Percentiles rank a stretch among this genome's conserved stretches.
Conservation (phyloP, 1,140 invertebrate species). For the Rhyzopertha dominica region DNA sequence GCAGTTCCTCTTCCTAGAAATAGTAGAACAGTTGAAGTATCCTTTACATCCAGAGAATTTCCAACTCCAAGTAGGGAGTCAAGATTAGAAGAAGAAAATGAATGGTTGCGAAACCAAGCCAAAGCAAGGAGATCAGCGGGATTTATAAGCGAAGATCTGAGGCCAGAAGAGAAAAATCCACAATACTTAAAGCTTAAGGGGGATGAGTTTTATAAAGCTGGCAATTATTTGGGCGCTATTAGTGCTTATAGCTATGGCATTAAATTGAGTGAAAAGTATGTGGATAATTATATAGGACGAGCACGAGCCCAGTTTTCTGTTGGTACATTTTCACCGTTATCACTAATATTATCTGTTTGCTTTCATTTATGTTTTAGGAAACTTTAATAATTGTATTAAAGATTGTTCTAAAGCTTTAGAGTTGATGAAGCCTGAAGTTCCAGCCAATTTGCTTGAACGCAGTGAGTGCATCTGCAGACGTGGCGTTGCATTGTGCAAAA, state of each 20-base stretch:
- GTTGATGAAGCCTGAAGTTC: constrained; percentile 64
- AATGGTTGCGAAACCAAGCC: constrained; percentile 77
- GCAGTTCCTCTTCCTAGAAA: constrained; percentile 56
- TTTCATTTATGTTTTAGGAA: constrained; percentile 21
- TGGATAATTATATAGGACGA: constrained; percentile 68
- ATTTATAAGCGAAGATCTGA: constrained; percentile 68
- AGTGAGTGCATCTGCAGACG: constrained; percentile 65
- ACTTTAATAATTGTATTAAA: constrained; percentile 35
- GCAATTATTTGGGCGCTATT: constrained; percentile 73
- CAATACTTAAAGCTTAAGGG: constrained; percentile 78
- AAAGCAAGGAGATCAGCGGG: constrained; percentile 66
- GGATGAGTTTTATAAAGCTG: constrained; percentile 66
- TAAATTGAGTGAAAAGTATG: constrained; percentile 65
- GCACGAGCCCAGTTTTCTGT: constrained; percentile 70
- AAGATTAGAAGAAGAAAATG: constrained; percentile 63
- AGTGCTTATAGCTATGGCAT: constrained; percentile 78
- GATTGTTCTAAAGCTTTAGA: constrained; percentile 63
- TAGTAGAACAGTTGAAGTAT: constrained; percentile 57
- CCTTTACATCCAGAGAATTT: constrained; percentile 72
- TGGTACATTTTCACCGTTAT: constrained; percentile 53
- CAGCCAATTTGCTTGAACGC: constrained; percentile 63
- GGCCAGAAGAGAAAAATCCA: constrained; percentile 77
- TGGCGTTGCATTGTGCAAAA: constrained; percentile 64
- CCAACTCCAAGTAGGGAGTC: constrained; percentile 81
- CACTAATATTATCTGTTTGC: constrained; percentile 2